These are phyloP conservation scores for Laspeyria flexula DNA, from an alignment of 2,888 invertebrate species.

Conservation along the genomic window DNA sequence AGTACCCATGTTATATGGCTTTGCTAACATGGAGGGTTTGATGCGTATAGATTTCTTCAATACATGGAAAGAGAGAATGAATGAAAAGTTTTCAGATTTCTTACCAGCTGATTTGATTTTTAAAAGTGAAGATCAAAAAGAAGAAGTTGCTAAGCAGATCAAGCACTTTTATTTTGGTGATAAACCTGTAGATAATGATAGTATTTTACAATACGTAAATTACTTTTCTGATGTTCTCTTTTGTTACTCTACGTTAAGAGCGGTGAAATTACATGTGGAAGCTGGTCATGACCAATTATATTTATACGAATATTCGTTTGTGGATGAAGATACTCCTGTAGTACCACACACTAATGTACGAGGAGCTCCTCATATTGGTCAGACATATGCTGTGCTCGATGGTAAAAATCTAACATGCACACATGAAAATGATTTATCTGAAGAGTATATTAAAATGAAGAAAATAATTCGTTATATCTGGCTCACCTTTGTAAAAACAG, in stretches of 20 bases:
- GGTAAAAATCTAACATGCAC: neutral
- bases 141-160: conserved; percentile 39
- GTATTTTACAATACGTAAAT: conserved; percentile 38
- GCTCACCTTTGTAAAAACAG: conserved; percentile 21
- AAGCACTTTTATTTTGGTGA: conserved; percentile 61
- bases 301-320: conserved; percentile 59
- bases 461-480: conserved; percentile 16
- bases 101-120: conserved; percentile 57
- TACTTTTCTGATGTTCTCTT: conserved; percentile 65
- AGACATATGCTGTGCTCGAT: conserved; percentile 30
- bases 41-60: conserved; percentile 34
- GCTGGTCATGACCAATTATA: conserved; percentile 51
- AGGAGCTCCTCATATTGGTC: conserved; percentile 53
- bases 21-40: conserved; percentile 52
- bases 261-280: conserved; percentile 43
- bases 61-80: conserved; percentile 47
- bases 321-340: conserved; percentile 41
- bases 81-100: conserved; percentile 54
- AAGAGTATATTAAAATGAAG: conserved; percentile 17
- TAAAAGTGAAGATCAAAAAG: conserved; percentile 42
- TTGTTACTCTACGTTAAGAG: conserved; percentile 48
- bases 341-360: conserved; percentile 46
- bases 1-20: conserved; percentile 55
- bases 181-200: conserved; percentile 33
- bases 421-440: conserved; percentile 6